These are phyloP conservation scores for Catharus ustulatus DNA, from an alignment of 2,797 vertebrate species.

Conservation along the genomic window DNA sequence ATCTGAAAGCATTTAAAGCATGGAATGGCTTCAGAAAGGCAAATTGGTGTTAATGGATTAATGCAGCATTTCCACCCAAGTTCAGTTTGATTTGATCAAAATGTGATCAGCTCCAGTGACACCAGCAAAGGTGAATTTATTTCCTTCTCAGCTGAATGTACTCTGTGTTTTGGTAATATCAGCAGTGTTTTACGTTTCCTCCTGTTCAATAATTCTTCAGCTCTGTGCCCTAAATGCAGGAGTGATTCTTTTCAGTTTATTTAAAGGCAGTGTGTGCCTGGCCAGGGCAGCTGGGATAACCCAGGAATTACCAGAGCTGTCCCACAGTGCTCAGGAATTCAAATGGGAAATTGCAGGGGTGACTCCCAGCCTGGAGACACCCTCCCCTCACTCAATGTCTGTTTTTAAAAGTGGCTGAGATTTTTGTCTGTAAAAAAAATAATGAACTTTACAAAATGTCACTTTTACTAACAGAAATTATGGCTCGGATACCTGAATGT, in stretches of 20 bases:
- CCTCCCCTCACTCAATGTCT: conserved; percentile 67
- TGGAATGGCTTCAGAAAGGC: neutral
- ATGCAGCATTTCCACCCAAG: neutral
- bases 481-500: conserved; percentile 69
- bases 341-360: conserved; percentile 68
- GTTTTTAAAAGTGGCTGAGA: conserved; percentile 66
- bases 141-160: neutral
- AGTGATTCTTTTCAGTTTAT: neutral
- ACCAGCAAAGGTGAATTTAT: neutral
- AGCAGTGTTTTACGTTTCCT: neutral
- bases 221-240: neutral
- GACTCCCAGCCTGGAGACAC: conserved; percentile 66
- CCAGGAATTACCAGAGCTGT: conserved; percentile 58
- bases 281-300: conserved; percentile 50
- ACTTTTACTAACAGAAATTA: conserved; percentile 83
- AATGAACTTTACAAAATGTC: conserved; percentile 84
- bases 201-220: neutral
- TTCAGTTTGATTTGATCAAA: neutral
- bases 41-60: neutral
- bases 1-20: neutral
- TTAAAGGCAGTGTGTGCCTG: neutral
- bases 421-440: conserved; percentile 74
- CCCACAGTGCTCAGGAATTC: conserved; percentile 48
- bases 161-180: neutral
- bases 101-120: neutral